Conservation (phyloP, 2,888 invertebrate species). For the Arenicola marina region DNA sequence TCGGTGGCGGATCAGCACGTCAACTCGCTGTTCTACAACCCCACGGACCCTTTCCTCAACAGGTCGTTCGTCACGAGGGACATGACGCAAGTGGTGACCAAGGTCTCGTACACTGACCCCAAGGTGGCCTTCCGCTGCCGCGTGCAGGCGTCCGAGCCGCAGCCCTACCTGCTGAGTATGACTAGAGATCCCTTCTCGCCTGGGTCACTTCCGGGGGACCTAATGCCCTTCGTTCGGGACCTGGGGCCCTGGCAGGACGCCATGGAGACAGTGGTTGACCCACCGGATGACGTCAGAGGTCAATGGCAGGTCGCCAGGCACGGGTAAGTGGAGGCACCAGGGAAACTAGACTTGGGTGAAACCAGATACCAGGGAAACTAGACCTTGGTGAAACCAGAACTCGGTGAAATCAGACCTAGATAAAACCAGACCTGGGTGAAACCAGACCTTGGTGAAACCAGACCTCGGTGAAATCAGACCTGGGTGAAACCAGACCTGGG, state of each 20-base stretch:
- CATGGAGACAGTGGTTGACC: neutral
- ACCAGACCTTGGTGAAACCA: too few relatives aligned
- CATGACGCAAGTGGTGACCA: constrained; percentile 12
- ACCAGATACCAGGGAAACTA: too few relatives aligned
- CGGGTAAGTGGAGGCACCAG: too few relatives aligned
- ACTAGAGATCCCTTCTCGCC: constrained; percentile 16
- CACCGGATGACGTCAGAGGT: constrained; percentile 14
- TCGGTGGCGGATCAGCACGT: constrained; percentile 13
- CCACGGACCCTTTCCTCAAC: constrained; percentile 6
- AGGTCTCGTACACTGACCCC: constrained; percentile 28
- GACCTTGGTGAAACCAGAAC: too few relatives aligned
- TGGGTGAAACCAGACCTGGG: too few relatives aligned
- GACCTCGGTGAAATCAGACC: too few relatives aligned
- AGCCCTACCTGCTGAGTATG: constrained; percentile 21
- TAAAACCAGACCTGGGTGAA: too few relatives aligned
- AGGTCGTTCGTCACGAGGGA: neutral
- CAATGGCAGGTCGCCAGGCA: too few relatives aligned
- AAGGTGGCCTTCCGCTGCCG: constrained; percentile 18
- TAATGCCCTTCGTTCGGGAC: constrained; percentile 6
- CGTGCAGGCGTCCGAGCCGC: constrained; percentile 8
- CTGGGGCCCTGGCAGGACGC: constrained; percentile 17
- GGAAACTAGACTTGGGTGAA: too few relatives aligned
- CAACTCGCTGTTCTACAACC: constrained; percentile 24
- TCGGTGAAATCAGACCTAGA: too few relatives aligned
- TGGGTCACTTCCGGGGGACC: constrained; percentile 12